These are phyloP conservation scores for Gasterosteus aculeatus DNA, from an alignment of 2,113 vertebrate genomes.

Conservation along the genomic window DNA sequence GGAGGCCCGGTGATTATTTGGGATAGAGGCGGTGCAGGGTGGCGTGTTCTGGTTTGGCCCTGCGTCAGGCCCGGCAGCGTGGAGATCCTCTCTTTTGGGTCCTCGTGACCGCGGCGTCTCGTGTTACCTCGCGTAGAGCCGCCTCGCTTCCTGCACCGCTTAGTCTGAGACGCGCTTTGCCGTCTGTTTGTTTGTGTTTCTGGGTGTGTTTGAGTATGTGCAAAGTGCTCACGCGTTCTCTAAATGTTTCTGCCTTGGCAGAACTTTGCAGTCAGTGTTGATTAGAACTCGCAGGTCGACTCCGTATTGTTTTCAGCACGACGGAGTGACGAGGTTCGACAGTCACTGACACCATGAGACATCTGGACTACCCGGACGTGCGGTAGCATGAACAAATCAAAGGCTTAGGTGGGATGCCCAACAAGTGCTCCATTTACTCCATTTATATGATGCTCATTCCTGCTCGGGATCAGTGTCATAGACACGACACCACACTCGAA, in stretches of 20 bases:
- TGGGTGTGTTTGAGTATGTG: conserved; percentile 45
- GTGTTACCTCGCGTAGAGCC: conserved; percentile 42
- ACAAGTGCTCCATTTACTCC: neutral
- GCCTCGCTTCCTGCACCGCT: conserved; percentile 51
- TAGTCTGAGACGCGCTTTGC: conserved; percentile 48
- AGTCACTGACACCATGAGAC: conserved; percentile 11
- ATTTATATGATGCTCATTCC: conserved; percentile 14
- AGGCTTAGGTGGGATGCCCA: neutral
- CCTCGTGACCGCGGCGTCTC: conserved; percentile 56
- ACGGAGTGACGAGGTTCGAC: neutral
- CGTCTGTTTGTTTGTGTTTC: conserved; percentile 68
- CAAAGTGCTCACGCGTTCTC: conserved; percentile 23
- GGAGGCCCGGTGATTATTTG: conserved; percentile 73
- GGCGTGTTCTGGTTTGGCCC: conserved; percentile 70
- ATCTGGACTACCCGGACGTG: conserved; percentile 17
- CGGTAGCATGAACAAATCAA: conserved; percentile 3
- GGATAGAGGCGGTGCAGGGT: conserved; percentile 70
- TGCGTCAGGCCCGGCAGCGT: conserved; percentile 30
- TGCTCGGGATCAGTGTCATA: conserved; percentile 10
- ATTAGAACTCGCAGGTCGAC: neutral
- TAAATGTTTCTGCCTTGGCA: conserved; percentile 10
- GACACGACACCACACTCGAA: neutral
- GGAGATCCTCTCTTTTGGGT: conserved; percentile 54
- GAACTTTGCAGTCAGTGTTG: conserved; percentile 22
- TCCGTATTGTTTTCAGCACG: neutral